Evolutionary conservation across 2,888 invertebrate species (phyloP), one percentile per base, ranked within the genome.

Genomic region (Archips xylosteana): DNA sequence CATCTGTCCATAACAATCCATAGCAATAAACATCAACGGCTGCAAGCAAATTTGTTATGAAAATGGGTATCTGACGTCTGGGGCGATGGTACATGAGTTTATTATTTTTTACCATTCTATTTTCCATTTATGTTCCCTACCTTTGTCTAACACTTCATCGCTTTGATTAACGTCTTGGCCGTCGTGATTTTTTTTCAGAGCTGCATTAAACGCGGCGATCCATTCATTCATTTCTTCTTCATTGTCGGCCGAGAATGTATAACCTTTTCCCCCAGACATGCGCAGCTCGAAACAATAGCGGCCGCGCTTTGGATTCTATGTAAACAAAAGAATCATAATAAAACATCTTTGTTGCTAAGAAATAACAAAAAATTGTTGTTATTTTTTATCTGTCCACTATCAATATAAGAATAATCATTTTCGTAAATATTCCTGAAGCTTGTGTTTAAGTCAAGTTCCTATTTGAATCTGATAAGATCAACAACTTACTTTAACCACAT

Each of bases 261-360:
- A 98, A 0, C 97, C 97, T 86, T 98, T 98, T 78, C 97, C 97
- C 23, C 97, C 97, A 6, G 97, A 96, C 97, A 98, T 98, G 76
- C 97, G 96, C 60, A 99, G 90, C 88, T 99, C 98, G 89, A 99
- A 98, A 87, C 98, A 97, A 86, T 96, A 96, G 81, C 97, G 96
- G 2, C 98, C 98, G 73, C 98, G 95, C 92, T 98, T 98, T 23
- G 96, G 94, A 93, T 98, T 98, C 97, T 96, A 83, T 10, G 80
- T 71, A 76, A 76, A 42, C 82, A 54, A 74, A 79, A 76, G 39
- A 63, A 70, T 23, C 23, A 54, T 61, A 49, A 59, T n/a, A 59
- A 66, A 61, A 71, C 49, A 66, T 59, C 34, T 23, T 62, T 6
- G 23, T 45, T 13, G 62, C 15, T 45, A 3, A 36, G 61, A 61